Evolutionary conservation across 2,888 invertebrate species (phyloP), one percentile per base, ranked within the genome.

Genomic region (Leptopilina myrica): DNA sequence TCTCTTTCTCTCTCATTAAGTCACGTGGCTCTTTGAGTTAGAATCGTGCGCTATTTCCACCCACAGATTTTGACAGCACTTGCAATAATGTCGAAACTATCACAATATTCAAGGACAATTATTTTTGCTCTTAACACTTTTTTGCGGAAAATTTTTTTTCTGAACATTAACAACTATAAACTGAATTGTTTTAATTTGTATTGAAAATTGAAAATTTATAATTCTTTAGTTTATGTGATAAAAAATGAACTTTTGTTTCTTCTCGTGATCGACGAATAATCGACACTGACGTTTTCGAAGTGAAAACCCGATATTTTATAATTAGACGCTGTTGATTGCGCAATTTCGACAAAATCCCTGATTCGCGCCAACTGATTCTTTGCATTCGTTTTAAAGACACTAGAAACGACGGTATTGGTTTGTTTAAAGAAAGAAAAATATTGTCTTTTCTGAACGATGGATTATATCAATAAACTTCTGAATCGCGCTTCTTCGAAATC

Each of bases 381-480:
- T 64, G 49, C 77, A 64, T 64, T 79, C 75, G 43, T 43, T 65
- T 53, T n/a, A 56, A 53, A 11, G 69, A 53, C 69, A 15, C 33
- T 5, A 33, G 5, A 33, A 73, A 33, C 56, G 9, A n/a, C 33
- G 9, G 40, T 26, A 11, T 73, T 9, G n/a, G 33, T 40, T 56
- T 59, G 20, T 33, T 33, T 33, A 56, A n/a, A 14, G 11, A 53
- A 9, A 73, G n/a, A 49, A n/a, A 53, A 66, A 79, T 8, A 62
- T 49, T 76, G 49, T 9, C 33, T 15, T 20, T 62, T 15, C 12
- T 9, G 62, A 62, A 69, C n/a, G 1, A 84, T 84, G 83, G 83
- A 84, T 76, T 84, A 81, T 65, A 66, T 84, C 49, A 82, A 80
- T 66, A 76, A 80, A 77, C 80, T 84, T 33, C 53, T 84, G 12